These are phyloP conservation scores for Sisor rabdophorus DNA, from an alignment of 2,113 vertebrate species.

Conservation along the genomic window DNA sequence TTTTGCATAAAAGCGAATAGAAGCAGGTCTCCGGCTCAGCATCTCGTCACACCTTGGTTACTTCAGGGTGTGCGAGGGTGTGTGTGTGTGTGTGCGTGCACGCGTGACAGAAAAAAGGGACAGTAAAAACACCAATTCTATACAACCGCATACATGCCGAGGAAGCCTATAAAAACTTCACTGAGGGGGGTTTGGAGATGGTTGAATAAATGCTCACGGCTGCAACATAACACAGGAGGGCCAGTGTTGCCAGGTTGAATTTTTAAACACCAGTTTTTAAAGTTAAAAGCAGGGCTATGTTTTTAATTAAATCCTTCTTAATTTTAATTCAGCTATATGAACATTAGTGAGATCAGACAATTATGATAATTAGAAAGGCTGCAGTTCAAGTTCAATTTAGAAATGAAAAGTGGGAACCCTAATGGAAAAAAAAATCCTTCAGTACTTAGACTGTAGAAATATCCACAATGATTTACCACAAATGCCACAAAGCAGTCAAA, in stretches of 20 bases:
- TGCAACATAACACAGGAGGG: background rate
- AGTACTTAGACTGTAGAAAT: background rate
- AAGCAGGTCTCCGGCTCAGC: constrained; percentile 2
- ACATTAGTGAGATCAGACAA: no score
- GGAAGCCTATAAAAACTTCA: constrained; percentile 14
- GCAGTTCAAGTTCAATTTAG: background rate
- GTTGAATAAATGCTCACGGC: background rate
- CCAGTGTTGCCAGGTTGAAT: constrained; percentile 1
- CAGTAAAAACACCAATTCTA: background rate
- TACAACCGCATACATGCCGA: background rate
- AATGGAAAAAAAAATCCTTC: background rate
- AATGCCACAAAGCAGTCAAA: no score
- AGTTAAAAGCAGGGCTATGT: background rate
- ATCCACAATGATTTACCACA: no score
- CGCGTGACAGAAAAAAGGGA: background rate
- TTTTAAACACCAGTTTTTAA: background rate
- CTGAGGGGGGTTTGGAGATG: background rate
- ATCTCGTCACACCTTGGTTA: background rate
- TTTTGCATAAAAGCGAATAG: constrained; percentile 48
- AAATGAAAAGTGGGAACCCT: background rate
- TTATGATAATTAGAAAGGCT: no score
- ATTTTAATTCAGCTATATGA: no score
- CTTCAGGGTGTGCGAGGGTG: background rate
- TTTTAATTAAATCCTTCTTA: background rate
- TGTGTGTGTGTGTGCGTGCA: background rate